A percentile compares a stretch with the other conserved stretches of the same genome.
phyloP scores from a whole-genome alignment of 2,888 invertebrate genomes.

The Drosophila rellima region DNA sequence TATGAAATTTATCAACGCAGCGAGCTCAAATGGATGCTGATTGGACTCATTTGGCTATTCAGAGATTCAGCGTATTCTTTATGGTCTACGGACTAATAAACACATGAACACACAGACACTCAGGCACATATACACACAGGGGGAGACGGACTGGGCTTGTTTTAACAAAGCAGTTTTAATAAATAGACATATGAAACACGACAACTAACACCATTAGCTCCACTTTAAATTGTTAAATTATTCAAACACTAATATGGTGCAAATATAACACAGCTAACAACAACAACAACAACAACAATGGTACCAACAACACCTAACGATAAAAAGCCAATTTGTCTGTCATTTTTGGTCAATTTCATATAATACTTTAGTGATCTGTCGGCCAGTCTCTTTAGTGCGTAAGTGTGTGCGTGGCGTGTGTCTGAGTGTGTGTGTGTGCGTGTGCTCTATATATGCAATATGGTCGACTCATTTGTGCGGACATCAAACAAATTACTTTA shows the following conservation, averaged over 20 bases:
- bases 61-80: conserved; percentile 63
- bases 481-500: conserved; percentile 82
- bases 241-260: conserved; percentile 75
- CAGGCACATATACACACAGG: background rate
- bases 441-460: conserved; percentile 53
- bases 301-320: conserved; percentile 52
- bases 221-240: conserved; percentile 81
- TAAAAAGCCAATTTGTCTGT: conserved; percentile 81
- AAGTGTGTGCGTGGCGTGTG: conserved; percentile 7
- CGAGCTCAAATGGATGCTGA: conserved; percentile 75
- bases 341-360: conserved; percentile 81
- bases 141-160: conserved; percentile 17
- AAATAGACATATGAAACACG: conserved; percentile 81
- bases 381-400: conserved; percentile 50
- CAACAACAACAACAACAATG: conserved; percentile 32
- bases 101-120: background rate
- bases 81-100: conserved; percentile 54
- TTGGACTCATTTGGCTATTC: conserved; percentile 79
- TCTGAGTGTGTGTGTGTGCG: conserved; percentile 31
- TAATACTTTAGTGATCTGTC: conserved; percentile 80
- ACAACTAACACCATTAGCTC: conserved; percentile 82
- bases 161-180: conserved; percentile 79
- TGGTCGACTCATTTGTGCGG: conserved; percentile 63
- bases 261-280: conserved; percentile 47
- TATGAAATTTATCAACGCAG: conserved; percentile 77